Percentiles rank a stretch among this genome's conserved stretches.
These are phyloP conservation scores for Falco berigora DNA, from an alignment of 2,797 vertebrate species.

Conservation along the genomic window DNA sequence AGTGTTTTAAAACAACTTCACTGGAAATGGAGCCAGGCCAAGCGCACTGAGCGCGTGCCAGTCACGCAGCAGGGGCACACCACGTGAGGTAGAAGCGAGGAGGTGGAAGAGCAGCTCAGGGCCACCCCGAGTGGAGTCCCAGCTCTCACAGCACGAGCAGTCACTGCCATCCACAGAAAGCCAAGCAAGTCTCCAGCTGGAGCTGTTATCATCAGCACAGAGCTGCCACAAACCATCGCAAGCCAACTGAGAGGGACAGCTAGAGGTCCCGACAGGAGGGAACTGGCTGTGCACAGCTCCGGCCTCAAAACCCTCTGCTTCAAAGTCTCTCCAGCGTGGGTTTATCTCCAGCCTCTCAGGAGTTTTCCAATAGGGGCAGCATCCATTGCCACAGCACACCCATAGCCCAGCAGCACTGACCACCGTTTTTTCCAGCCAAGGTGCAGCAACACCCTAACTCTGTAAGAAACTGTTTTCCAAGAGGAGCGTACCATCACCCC, in stretches of 20 bases:
- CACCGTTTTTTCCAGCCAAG: not conserved
- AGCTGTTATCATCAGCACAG: not conserved
- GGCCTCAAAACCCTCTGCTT: not conserved
- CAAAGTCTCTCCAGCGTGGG: not conserved
- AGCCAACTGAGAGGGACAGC: rapidly evolving
- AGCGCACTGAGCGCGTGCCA: not conserved
- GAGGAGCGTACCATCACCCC: not conserved
- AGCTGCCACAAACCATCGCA: not conserved
- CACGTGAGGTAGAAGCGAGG: not conserved
- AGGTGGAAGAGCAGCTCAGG: not conserved
- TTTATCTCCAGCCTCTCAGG: not conserved
- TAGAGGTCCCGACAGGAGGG: not conserved
- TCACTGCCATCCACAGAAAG: not conserved
- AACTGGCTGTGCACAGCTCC: not conserved
- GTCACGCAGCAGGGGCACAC: not conserved
- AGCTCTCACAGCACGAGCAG: not conserved
- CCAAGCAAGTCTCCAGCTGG: not conserved
- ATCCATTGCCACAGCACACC: not conserved
- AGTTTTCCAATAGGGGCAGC: not conserved
- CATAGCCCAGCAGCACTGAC: not conserved
- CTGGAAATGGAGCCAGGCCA: not conserved
- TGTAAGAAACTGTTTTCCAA: not conserved
- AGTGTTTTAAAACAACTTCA: not conserved
- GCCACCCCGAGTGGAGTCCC: not conserved
- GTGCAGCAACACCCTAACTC: rapidly evolving